Percentiles rank a stretch among this genome's conserved stretches.
Evolutionary conservation across 2,113 vertebrate genomes (phyloP).

Genomic region (Cygnus buccinator): DNA sequence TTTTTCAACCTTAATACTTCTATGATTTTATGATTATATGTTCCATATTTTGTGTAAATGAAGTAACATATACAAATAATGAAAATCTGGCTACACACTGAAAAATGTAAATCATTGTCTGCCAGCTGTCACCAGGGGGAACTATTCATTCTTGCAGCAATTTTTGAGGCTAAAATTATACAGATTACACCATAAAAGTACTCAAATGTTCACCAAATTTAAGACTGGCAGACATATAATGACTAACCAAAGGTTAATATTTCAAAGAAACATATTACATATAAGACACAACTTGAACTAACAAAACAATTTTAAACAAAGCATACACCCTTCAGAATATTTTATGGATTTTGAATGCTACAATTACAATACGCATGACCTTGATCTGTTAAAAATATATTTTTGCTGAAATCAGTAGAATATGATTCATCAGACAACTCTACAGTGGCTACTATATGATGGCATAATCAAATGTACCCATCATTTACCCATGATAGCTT

Average conservation of each 20-base stretch:
- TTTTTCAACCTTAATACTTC: too few relatives aligned
- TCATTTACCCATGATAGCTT: background rate
- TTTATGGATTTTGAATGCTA: background rate
- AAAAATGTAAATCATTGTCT: constrained; percentile 27
- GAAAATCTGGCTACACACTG: background rate
- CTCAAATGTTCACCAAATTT: background rate
- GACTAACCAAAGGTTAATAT: background rate
- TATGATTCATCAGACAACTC: constrained; percentile 10
- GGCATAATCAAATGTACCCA: background rate
- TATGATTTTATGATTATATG: background rate
- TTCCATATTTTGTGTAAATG: constrained; percentile 20
- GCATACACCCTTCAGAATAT: background rate
- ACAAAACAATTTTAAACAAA: background rate
- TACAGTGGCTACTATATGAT: constrained; percentile 5
- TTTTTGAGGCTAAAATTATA: background rate
- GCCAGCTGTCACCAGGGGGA: constrained; percentile 45
- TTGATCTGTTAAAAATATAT: background rate
- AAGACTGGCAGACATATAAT: background rate
- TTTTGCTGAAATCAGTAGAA: constrained; percentile 24
- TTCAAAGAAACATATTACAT: background rate
- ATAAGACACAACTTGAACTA: background rate
- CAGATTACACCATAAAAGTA: background rate
- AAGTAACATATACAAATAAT: background rate
- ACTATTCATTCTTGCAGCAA: constrained; percentile 51
- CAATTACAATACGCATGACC: constrained; percentile 27